Evolutionary conservation across 2,113 vertebrate species (phyloP), one percentile per base, ranked within the genome.

Genomic region (Rhynchomys soricoides): DNA sequence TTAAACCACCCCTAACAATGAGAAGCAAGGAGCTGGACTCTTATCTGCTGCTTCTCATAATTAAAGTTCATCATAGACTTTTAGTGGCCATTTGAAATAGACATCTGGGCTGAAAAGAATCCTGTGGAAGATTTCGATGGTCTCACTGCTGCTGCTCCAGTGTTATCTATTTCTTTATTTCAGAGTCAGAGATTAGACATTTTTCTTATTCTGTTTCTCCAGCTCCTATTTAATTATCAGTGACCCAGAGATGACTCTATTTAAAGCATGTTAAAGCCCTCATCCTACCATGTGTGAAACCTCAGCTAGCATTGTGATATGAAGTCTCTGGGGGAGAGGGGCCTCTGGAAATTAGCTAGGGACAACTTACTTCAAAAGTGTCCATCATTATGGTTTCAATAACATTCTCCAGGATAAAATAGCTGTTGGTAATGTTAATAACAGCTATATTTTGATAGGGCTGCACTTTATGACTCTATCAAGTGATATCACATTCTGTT

Each of bases 21-120:
- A 86, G 94, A 97, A 66, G 77, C 97, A 97, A 95, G 89, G n/a
- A 97, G 95, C 77, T 95, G 57, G 95, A 94, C 77, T 95, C 90
- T 98, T 94, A 96, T 93, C 77, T 97, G 93, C 97, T 94, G 73
- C 66, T n/a, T 57, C 94, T 98, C 93, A 43, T 96, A 97, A 98
- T 98, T 98, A 98, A 97, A 93, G 95, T 95, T 89, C 92, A 83
- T 91, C 96, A 59, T 92, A 82, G 91, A 93, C 74, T 97, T 94
- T 95, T 95, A 97, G 87, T 96, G 83, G 57, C 37, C 96, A 92
- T 91, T 97, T 74, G 86, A 98, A 98, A 79, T 64, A 97, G 96
- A 96, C 89, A 91, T 97, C 68, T 57, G 88, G 34, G 94, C 97
- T 97, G 87, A 97, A 98, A 97, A 90, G 77, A 96, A 98, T 83